These are phyloP conservation scores for Herpailurus yagouaroundi DNA, from an alignment of 2,113 vertebrate species.

Conservation along the genomic window DNA sequence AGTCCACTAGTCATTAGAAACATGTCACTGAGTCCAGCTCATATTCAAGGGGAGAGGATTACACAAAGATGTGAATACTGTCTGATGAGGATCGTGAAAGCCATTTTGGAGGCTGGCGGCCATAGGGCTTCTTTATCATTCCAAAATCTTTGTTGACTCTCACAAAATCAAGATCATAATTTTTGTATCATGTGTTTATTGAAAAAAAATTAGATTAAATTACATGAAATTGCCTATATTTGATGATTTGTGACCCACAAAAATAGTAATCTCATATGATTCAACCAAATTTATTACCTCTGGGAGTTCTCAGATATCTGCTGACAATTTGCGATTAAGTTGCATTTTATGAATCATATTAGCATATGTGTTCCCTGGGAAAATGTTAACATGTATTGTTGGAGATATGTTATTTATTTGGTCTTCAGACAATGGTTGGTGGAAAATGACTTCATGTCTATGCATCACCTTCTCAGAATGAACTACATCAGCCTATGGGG, in stretches of 20 bases:
- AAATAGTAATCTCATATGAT: background rate
- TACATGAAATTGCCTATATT: background rate
- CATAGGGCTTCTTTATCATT: background rate
- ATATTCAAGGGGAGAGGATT: background rate
- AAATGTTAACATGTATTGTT: background rate
- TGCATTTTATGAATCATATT: background rate
- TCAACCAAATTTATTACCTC: background rate
- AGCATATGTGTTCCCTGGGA: background rate
- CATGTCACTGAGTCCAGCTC: background rate
- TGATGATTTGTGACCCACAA: background rate
- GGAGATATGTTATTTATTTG: background rate
- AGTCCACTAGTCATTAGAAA: background rate
- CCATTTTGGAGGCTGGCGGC: background rate
- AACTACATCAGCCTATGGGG: background rate
- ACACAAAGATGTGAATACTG: background rate
- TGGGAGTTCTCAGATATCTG: background rate
- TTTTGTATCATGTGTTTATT: background rate
- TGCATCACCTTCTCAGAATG: background rate
- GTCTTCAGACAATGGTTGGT: background rate
- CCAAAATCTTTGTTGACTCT: background rate
- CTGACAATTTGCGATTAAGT: background rate
- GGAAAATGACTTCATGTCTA: background rate
- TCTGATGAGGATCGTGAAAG: background rate
- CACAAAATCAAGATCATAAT: background rate
- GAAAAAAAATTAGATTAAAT: background rate